These are phyloP conservation scores for Nesoenas mayeri DNA, from an alignment of 2,113 vertebrate species.

Conservation along the genomic window DNA sequence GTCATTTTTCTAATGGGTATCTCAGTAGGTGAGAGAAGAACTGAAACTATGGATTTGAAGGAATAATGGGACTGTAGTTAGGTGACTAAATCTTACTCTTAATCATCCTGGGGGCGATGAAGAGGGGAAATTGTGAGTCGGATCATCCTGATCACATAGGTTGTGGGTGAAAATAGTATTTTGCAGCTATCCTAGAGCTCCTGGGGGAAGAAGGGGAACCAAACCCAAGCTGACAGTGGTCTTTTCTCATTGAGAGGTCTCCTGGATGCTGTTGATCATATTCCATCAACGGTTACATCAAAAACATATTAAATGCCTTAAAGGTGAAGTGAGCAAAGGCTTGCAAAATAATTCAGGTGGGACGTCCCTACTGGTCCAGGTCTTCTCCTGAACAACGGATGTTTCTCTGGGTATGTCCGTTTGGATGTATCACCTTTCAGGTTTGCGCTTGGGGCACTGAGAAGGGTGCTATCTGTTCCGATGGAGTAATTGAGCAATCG, in stretches of 20 bases:
- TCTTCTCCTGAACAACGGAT: neutral
- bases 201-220: too few species aligned
- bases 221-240: neutral
- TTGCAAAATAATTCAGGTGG: neutral
- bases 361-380: neutral
- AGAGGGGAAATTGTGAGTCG: neutral
- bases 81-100: constrained; percentile 53
- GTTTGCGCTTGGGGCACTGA: neutral
- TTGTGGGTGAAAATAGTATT: neutral
- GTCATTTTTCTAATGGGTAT: constrained; percentile 41
- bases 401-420: neutral
- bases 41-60: constrained; percentile 2
- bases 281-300: too few species aligned
- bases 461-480: neutral
- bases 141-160: neutral
- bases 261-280: too few species aligned
- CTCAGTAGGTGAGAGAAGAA: constrained; percentile 25
- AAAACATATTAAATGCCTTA: neutral
- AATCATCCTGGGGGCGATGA: constrained; percentile 48
- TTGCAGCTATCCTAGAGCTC: neutral
- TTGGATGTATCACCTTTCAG: neutral
- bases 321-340: neutral
- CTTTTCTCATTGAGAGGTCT: neutral
- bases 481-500: constrained; percentile 19
- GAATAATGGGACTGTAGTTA: constrained; percentile 33